These are phyloP conservation scores for Nothobranchius kuhntae DNA, from an alignment of 2,113 vertebrate species.

Conservation along the genomic window DNA sequence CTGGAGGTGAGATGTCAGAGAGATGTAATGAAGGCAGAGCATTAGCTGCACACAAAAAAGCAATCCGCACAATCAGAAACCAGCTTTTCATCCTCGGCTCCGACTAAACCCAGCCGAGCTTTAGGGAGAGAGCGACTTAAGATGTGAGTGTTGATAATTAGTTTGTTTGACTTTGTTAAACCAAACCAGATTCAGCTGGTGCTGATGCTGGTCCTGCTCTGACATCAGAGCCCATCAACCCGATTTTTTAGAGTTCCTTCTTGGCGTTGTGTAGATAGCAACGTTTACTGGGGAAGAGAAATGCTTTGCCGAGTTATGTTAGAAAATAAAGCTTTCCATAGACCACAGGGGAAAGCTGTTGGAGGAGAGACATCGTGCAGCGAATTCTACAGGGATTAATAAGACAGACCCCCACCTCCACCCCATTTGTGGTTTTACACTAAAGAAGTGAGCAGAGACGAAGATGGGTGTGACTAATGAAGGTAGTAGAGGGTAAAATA, in stretches of 20 bases:
- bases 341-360: slow-evolving; percentile 44
- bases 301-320: slow-evolving; percentile 4
- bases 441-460: background rate
- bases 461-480: slow-evolving; percentile 15
- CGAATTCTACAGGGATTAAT: background rate
- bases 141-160: slow-evolving; percentile 34
- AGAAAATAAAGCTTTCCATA: slow-evolving; percentile 47
- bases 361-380: slow-evolving; percentile 6
- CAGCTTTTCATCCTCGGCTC: slow-evolving; percentile 34
- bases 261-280: background rate
- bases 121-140: slow-evolving; percentile 41
- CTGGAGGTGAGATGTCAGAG: slow-evolving; percentile 87
- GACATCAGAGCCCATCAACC: background rate
- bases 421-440: background rate
- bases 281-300: background rate
- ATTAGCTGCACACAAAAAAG: slow-evolving; percentile 3
- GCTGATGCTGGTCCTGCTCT: background rate
- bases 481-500: slow-evolving; percentile 16
- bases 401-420: slow-evolving; percentile 18
- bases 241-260: background rate
- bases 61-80: slow-evolving; percentile 48
- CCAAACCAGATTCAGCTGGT: slow-evolving; percentile 25
- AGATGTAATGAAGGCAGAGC: background rate
- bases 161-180: slow-evolving; percentile 16
- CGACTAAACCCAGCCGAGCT: slow-evolving; percentile 31